phyloP scores from a whole-genome alignment of 2,113 vertebrate genomes.

The Actenoides lindsayi region DNA sequence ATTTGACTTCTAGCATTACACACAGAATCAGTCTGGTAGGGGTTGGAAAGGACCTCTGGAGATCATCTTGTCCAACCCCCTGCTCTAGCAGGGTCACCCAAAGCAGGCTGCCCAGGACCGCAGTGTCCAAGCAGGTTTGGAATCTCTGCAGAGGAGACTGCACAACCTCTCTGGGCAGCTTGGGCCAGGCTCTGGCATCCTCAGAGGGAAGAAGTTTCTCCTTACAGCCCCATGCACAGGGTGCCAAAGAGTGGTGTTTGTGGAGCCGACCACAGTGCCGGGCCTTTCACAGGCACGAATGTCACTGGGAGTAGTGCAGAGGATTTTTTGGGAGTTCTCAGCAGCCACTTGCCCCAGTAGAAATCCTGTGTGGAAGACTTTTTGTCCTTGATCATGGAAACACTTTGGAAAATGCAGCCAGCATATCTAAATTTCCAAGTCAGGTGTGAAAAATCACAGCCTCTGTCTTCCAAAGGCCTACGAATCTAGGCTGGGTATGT shows the following conservation, averaged over 20 bases:
- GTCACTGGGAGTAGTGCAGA: neutral
- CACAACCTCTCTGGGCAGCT: no score
- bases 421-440: neutral
- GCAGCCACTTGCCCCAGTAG: fast-evolving
- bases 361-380: neutral
- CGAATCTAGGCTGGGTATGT: neutral
- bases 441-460: neutral
- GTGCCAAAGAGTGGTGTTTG: neutral
- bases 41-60: neutral
- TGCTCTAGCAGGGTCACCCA: neutral
- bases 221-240: neutral
- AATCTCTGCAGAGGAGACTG: no score
- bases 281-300: neutral
- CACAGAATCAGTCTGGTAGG: neutral
- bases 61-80: neutral
- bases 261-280: neutral
- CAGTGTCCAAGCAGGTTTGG: no score
- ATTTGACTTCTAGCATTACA: neutral
- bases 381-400: neutral
- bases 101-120: neutral
- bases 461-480: neutral
- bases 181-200: no score
- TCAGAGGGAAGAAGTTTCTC: neutral
- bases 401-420: neutral
- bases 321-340: neutral